A percentile compares a stretch with the other conserved stretches of the same genome.
Conservation (phyloP, 2,113 vertebrate species). For the Muntiacus muntjak region DNA sequence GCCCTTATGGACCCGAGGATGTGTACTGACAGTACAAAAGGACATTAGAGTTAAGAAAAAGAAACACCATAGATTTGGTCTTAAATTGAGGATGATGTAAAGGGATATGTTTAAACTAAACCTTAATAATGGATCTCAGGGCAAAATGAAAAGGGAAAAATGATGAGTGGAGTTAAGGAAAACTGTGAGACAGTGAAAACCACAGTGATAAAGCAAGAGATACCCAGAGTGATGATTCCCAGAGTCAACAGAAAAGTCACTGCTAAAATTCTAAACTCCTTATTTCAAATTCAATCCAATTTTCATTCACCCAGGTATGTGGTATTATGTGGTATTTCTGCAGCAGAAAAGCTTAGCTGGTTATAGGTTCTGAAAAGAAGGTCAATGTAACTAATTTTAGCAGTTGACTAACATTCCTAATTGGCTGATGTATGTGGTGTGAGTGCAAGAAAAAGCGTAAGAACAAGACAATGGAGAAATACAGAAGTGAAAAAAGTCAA, state of each 20-base stretch:
- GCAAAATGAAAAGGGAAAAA: slow-evolving; percentile 2
- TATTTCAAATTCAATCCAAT: neutral
- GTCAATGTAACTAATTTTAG: neutral
- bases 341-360: neutral
- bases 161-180: neutral
- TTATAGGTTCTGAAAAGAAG: neutral
- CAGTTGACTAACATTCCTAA: neutral
- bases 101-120: neutral
- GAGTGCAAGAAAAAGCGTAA: neutral
- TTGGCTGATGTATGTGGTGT: neutral
- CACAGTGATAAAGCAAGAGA: neutral
- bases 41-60: neutral
- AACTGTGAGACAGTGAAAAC: neutral
- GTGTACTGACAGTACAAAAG: neutral
- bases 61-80: neutral
- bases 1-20: neutral
- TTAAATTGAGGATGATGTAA: neutral
- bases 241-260: neutral
- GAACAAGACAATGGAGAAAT: neutral
- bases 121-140: neutral
- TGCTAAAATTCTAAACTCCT: neutral
- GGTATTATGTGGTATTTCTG: neutral
- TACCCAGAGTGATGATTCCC: neutral
- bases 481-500: neutral
- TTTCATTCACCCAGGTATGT: neutral